Evolutionary conservation across 2,113 vertebrate species (phyloP).

Genomic region (Apistogramma diplotaenia): DNA sequence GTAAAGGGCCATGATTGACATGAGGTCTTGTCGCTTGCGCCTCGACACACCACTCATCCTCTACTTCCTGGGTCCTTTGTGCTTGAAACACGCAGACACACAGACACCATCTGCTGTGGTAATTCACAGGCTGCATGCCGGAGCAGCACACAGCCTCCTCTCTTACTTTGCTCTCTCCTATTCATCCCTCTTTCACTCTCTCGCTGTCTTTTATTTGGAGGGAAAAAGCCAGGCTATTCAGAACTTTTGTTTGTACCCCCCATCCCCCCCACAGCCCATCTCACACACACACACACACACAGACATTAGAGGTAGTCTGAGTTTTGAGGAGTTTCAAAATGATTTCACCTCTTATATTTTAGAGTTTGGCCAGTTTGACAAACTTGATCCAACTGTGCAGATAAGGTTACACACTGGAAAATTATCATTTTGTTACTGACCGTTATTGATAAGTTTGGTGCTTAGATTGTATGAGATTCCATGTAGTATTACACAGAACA

Average conservation of each 20-base stretch:
- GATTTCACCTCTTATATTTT: conserved; percentile 16
- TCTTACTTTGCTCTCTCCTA: conserved; percentile 56
- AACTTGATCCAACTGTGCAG: not conserved
- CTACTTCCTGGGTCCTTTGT: conserved; percentile 79
- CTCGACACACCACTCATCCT: conserved; percentile 72
- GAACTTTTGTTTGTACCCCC: conserved; percentile 61
- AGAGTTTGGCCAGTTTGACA: not conserved
- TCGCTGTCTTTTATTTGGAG: conserved; percentile 50
- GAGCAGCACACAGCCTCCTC: conserved; percentile 70
- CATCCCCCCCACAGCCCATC: not conserved
- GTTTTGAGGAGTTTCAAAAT: not conserved
- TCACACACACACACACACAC: not conserved
- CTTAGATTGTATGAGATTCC: not conserved
- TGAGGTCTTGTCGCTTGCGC: conserved; percentile 69
- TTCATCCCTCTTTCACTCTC: conserved; percentile 53
- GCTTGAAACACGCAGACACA: conserved; percentile 47
- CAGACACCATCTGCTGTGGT: conserved; percentile 76
- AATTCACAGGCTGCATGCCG: conserved; percentile 76
- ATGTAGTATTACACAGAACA: not conserved
- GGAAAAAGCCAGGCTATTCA: conserved; percentile 63
- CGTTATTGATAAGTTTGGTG: not conserved
- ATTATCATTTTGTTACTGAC: not conserved
- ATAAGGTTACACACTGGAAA: too few species aligned
- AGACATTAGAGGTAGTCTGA: conserved; percentile 5
- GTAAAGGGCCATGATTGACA: conserved; percentile 70